Evolutionary conservation across 2,113 vertebrate species (phyloP).

Genomic region (Lonchura striata): DNA sequence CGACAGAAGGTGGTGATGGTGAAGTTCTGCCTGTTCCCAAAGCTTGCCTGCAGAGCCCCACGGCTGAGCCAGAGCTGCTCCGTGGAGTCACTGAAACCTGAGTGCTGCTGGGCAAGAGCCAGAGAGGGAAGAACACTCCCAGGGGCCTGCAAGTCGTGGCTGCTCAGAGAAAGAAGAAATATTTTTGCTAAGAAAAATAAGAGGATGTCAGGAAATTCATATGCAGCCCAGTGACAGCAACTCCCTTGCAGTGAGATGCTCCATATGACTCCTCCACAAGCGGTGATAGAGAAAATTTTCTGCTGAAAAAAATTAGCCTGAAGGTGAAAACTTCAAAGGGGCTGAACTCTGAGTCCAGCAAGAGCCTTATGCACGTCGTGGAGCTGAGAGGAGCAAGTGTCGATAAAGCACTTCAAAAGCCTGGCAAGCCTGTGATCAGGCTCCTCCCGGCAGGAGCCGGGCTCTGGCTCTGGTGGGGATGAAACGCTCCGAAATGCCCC

Average conservation of each 20-base stretch:
- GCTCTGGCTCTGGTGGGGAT: too few species aligned
- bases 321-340: slow-evolving; percentile 56
- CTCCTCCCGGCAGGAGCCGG: too few species aligned
- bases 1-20: not conserved
- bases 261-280: not conserved
- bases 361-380: not conserved
- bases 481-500: not conserved
- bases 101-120: not conserved
- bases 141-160: not conserved
- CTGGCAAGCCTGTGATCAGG: not conserved
- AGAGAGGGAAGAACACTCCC: not conserved
- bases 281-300: not conserved
- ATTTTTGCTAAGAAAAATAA: not conserved
- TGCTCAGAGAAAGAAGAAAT: not conserved
- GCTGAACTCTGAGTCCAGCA: slow-evolving; percentile 23
- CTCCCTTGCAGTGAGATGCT: not conserved
- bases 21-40: not conserved
- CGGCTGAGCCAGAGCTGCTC: not conserved
- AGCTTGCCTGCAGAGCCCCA: not conserved
- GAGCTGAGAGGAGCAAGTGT: not conserved
- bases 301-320: not conserved
- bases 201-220: not conserved
- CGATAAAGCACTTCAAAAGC: slow-evolving; percentile 7
- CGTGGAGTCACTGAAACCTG: not conserved
- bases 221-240: not conserved